Conservation (phyloP, 92 coral and sea anemone species). For the Palythoa caribaeorum region DNA sequence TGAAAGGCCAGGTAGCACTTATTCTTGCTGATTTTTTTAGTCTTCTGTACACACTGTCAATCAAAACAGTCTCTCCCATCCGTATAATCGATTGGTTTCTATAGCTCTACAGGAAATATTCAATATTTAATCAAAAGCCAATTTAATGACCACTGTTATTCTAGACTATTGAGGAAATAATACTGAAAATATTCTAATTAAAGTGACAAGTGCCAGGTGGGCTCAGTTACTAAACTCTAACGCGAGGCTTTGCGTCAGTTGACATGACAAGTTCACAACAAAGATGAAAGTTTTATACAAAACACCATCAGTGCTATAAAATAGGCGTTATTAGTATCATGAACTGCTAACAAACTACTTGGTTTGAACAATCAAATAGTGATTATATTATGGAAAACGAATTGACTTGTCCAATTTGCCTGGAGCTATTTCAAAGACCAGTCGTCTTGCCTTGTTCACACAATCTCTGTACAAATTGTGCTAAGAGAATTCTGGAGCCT, state of each 20-base stretch:
- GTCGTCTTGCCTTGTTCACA: constrained; percentile 91
- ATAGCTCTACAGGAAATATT: too few species aligned
- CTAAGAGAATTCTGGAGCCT: constrained; percentile 82
- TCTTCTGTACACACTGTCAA: too few species aligned
- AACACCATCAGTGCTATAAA: neutral
- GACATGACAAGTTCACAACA: neutral
- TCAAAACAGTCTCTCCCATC: too few species aligned
- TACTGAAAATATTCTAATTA: too few species aligned
- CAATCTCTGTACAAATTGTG: constrained; percentile 86
- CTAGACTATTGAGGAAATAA: too few species aligned
- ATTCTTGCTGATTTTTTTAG: too few species aligned
- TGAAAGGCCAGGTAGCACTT: too few species aligned
- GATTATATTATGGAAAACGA: constrained; percentile 76
- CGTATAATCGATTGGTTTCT: too few species aligned
- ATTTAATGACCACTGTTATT: too few species aligned
- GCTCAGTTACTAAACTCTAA: too few species aligned
- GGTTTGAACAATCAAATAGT: neutral
- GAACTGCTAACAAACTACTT: neutral
- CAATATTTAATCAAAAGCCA: too few species aligned
- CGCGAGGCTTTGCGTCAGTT: neutral
- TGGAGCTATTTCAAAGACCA: constrained; percentile 82
- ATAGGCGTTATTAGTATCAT: neutral
- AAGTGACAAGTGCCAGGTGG: too few species aligned
- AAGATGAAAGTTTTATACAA: neutral
- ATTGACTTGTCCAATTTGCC: constrained; percentile 85